Conservation (phyloP, 2,797 vertebrate species). For the Alcedo atthis region DNA sequence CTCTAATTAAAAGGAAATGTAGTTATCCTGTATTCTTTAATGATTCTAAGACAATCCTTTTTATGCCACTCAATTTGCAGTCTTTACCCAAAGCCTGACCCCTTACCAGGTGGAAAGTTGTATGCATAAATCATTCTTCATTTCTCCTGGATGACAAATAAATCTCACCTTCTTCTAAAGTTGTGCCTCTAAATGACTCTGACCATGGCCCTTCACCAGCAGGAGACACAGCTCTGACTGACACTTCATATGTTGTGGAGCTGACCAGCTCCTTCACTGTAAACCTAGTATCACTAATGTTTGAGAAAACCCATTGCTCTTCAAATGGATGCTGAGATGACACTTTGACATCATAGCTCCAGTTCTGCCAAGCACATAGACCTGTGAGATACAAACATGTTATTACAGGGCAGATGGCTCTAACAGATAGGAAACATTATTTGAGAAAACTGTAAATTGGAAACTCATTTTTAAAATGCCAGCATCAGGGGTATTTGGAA, state of each 20-base stretch:
- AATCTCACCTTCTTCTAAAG: constrained; percentile 76
- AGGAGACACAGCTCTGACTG: constrained; percentile 77
- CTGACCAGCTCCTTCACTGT: constrained; percentile 59
- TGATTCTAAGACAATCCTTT: not conserved
- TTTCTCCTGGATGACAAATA: not conserved
- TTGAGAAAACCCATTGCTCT: constrained; percentile 40
- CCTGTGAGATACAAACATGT: constrained; percentile 63
- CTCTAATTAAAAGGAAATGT: not conserved
- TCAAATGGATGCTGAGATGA: constrained; percentile 21
- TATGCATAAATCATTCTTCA: not conserved
- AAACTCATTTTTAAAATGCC: not conserved
- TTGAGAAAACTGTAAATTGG: not conserved
- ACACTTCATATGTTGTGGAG: constrained; percentile 61
- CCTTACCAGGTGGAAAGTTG: not conserved
- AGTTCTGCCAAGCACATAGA: constrained; percentile 81
- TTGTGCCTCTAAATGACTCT: constrained; percentile 72
- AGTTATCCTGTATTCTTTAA: not conserved
- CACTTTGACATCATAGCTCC: constrained; percentile 78
- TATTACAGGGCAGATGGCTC: not conserved
- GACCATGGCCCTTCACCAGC: constrained; percentile 74
- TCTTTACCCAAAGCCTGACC: not conserved
- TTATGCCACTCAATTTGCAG: not conserved
- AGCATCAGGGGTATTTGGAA: not conserved
- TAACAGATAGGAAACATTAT: not conserved
- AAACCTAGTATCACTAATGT: constrained; percentile 55